Base-by-base conservation (phyloP, 2,113 vertebrate genomes). In the pig (Sus scrofa) region DNA sequence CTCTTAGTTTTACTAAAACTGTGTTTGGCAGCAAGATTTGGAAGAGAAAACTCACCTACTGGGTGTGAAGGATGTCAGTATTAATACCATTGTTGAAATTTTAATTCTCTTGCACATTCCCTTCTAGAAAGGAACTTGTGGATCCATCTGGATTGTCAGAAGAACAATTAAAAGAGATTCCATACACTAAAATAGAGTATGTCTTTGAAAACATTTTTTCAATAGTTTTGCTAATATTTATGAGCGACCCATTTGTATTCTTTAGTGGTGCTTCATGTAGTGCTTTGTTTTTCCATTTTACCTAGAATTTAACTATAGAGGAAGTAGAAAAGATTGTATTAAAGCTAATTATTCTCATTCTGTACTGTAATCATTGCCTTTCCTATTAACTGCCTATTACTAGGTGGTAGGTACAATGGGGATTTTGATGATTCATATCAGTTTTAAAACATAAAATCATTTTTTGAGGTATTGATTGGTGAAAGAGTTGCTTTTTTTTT, bases 161-260 rank as follows among this genome's bases (percentile, higher is more conserved):
- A 85, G 99, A 99, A n/a, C 99, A 99, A 86, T 26, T 99, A 96
- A 99, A 99, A 98, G 99, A 99, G 98, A 99, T 99, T 92, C 99
- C 99, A 1, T 99, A 99, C 82, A 99, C 99, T 95, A 99, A 99
- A 99, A 98, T 99, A 96, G 99, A 99, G 99, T 99, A 91, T 94
- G 60, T 86, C 65, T 75, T 93, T 60, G 22, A 70, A 34, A 89
- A 44, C 65, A 37, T 27, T 58, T 97, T 97, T 94, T 20, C 1
- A 30, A 6, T n/a, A 30, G 39, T 81, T 91, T 81, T 54, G n/a
- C 75, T 90, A 56, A 32, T 77, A 82, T 6, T 71, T 83, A 52
- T 85, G 56, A 93, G 54, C 19, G 32, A 50, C 60, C 37, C 30
- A 15, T 89, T 63, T 37, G 85, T 67, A 34, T 12, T 39, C 50